Base-by-base conservation (phyloP, 2,888 invertebrate genomes). In the Zaprionus obscuricornis region DNA sequence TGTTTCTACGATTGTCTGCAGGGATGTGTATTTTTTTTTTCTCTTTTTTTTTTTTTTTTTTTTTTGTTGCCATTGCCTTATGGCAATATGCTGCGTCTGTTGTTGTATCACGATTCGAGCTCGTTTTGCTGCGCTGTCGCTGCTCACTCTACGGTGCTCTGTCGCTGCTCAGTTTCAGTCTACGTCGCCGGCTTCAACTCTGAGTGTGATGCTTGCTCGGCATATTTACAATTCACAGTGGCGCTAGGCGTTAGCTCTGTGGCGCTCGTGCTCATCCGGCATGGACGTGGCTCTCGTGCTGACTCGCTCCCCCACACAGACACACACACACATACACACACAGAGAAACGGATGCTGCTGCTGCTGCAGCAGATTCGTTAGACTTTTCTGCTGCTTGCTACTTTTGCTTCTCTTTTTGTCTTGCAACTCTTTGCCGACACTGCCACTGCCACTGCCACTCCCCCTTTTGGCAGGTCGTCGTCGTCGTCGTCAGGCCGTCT, bases 1-100 rank as follows among this genome's bases (percentile, higher is more conserved):
- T 78, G 77, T 82, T 79, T 65, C 73, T 75, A 78, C 77, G 84
- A 79, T 78, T 78, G 76, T 73, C 64, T 55, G 71, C 60, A 68
- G 74, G 76, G 73, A 76, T 71, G 54, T 46, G 39, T 39, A n/a
- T n/a, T n/a, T n/a, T n/a, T n/a, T n/a, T 18, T 14, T 13, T 16
- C 20, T 39, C 22, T 54, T 20, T 46, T 18, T 34, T 14, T 47
- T n/a, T 31, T 1, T 4, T 14, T 14, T 24, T 6, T 6, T 8
- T n/a, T 14, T 14, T 2, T 27, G 6, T 26, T 24, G 26, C 50
- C 16, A 34, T 16, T 16, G 29, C 37, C 14, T 4, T 5, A 5
- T 22, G 22, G 5, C 22, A 4, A 7, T 34, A 43, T 26, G 18
- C 17, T 46, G 42, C 17, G 56, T 24, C 34, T 67, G 66, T 59